phyloP scores from a whole-genome alignment of 1,140 invertebrate genomes.

The Caenorhabditis elegans region DNA sequence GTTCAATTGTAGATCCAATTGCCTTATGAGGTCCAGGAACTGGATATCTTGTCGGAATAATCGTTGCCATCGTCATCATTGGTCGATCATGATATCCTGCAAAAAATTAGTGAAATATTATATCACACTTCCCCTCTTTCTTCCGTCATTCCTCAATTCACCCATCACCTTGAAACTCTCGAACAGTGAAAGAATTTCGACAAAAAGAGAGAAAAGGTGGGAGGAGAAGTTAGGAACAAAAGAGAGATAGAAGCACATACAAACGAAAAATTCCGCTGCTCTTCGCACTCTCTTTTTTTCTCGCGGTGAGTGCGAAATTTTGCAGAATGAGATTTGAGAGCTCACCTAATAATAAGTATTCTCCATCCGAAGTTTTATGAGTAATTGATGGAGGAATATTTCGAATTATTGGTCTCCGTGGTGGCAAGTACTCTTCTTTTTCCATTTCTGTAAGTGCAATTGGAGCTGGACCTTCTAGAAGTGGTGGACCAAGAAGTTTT shows the following conservation, averaged over 20 bases:
- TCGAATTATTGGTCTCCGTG: neutral
- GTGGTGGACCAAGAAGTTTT: slow-evolving; percentile 30
- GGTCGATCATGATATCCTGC: slow-evolving; percentile 44
- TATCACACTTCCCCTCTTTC: neutral
- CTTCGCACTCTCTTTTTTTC: neutral
- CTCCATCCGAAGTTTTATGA: slow-evolving; percentile 33
- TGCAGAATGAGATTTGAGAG: neutral
- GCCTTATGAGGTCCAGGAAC: neutral
- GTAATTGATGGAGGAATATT: neutral
- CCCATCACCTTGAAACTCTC: neutral
- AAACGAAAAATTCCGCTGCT: neutral
- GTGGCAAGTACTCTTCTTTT: neutral
- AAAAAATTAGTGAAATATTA: neutral
- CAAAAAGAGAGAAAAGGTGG: neutral
- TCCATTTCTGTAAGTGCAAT: slow-evolving; percentile 29
- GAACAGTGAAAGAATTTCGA: neutral
- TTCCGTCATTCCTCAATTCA: neutral
- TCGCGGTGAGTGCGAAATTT: neutral
- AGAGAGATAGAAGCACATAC: neutral
- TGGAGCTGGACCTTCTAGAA: slow-evolving; percentile 39
- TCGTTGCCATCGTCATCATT: neutral
- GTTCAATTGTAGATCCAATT: neutral
- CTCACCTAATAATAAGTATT: slow-evolving; percentile 39
- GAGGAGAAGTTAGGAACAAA: neutral
- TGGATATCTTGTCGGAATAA: slow-evolving; percentile 30